Evolutionary conservation across 2,113 vertebrate genomes (phyloP), one percentile per base, ranked within the genome.

Genomic region (Corynorhinus townsendii): DNA sequence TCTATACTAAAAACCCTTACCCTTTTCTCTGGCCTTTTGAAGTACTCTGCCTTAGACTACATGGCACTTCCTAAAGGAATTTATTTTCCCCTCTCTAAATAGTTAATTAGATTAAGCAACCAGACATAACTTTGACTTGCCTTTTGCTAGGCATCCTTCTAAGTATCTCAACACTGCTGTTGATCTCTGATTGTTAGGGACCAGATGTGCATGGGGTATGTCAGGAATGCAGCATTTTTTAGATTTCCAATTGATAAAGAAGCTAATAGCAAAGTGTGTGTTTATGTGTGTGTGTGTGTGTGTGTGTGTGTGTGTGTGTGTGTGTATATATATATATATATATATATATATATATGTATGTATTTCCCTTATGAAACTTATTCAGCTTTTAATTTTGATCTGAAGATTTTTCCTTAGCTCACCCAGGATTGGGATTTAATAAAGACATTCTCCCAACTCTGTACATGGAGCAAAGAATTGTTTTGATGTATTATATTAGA

Each of bases 331-430:
- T n/a, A n/a, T n/a, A n/a, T n/a, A n/a, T n/a, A n/a, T n/a, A n/a
- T n/a, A n/a, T n/a, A n/a, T n/a, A n/a, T 89, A 20, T 89, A 26
- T 87, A 24, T 81, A 66, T 71, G 38, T 40, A 40, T 40, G n/a
- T n/a, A n/a, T 91, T 92, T 75, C n/a, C 30, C 38, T 62, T 86
- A 87, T 40, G 68, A 95, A 94, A 69, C 5, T 19, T 52, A 79
- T n/a, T 90, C 62, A 85, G 40, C 73, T 96, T 97, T 96, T 90
- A 95, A 95, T 96, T 96, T 95, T 95, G 35, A 90, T 81, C 75
- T 91, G 26, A 84, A 72, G 2, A 64, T 59, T 59, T 93, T 86
- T 95, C 77, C 38, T 84, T 86, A 92, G 47, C 30, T 95, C 64
- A 86, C 9, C 20, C 15, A 90, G 16, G 54, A 82, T 45, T 90